Conservation (phyloP, 2,113 vertebrate genomes). For the Trogon melanurus region DNA sequence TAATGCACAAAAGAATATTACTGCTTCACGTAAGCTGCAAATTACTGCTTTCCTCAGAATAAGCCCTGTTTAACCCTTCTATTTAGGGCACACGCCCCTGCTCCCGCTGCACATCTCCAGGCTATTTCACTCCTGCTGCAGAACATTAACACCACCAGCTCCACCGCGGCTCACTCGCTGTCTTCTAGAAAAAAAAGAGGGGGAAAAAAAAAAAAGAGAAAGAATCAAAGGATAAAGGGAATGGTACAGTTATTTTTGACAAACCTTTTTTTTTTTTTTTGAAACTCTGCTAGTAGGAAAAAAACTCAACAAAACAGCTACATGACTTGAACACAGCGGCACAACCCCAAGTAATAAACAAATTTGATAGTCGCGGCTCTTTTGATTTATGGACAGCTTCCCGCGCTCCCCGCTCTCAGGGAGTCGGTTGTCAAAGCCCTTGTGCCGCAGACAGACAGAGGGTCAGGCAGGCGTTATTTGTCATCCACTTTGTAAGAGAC, state of each 20-base stretch:
- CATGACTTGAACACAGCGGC: not conserved
- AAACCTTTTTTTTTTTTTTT: not conserved
- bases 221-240: not conserved
- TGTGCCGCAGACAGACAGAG: not conserved
- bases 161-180: not conserved
- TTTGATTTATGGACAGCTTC: constrained; percentile 39
- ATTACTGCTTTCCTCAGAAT: constrained; percentile 46
- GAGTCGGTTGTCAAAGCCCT: not conserved
- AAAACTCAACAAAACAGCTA: not conserved
- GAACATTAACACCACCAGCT: constrained; percentile 58
- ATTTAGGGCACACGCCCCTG: constrained; percentile 31
- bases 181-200: not conserved
- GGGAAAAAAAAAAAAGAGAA: not conserved
- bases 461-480: not conserved
- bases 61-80: constrained; percentile 63
- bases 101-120: constrained; percentile 13
- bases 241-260: not conserved
- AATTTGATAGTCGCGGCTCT: not conserved
- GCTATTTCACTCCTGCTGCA: constrained; percentile 54
- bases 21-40: constrained; percentile 42
- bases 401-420: not conserved
- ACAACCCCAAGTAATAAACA: constrained; percentile 9
- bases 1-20: constrained; percentile 64
- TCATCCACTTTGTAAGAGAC: not conserved
- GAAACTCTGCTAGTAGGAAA: not conserved